Evolutionary conservation across 2,888 invertebrate genomes (phyloP).

Genomic region (Parelbella ahira): DNA sequence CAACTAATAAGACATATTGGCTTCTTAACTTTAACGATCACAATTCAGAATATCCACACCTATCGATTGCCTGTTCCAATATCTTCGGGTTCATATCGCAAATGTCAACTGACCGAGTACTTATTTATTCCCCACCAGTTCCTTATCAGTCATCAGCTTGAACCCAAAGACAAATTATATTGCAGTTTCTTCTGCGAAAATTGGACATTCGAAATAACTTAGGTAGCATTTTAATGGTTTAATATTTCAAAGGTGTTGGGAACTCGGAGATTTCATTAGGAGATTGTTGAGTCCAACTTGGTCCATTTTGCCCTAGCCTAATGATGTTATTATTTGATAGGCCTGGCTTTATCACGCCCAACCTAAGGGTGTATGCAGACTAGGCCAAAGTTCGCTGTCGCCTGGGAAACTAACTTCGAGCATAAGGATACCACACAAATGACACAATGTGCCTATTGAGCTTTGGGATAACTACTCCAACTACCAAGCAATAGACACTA

Average conservation of each 20-base stretch:
- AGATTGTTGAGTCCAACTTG: conserved; percentile 22
- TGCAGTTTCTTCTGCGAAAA: conserved; percentile 21
- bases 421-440: too few species aligned
- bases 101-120: conserved; percentile 11
- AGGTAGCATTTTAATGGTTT: conserved; percentile 25
- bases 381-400: too few species aligned
- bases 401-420: too few species aligned
- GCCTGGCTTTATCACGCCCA: conserved; percentile 26
- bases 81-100: conserved; percentile 4
- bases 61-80: conserved; percentile 2
- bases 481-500: too few species aligned
- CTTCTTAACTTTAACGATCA: too few species aligned
- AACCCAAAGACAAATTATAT: conserved; percentile 21
- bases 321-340: conserved; percentile 31
- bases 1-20: too few species aligned
- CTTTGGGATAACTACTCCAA: too few species aligned
- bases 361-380: too few species aligned
- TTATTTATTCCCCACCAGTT: not conserved
- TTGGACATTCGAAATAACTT: conserved; percentile 21
- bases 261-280: conserved; percentile 27
- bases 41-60: not conserved
- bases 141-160: conserved; percentile 22
- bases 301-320: conserved; percentile 20
- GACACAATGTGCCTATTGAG: too few species aligned
- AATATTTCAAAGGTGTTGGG: conserved; percentile 24